Evolutionary conservation across 2,797 vertebrate species (phyloP), one percentile per base, ranked within the genome.

Genomic region (Pogonophryne albipinna): DNA sequence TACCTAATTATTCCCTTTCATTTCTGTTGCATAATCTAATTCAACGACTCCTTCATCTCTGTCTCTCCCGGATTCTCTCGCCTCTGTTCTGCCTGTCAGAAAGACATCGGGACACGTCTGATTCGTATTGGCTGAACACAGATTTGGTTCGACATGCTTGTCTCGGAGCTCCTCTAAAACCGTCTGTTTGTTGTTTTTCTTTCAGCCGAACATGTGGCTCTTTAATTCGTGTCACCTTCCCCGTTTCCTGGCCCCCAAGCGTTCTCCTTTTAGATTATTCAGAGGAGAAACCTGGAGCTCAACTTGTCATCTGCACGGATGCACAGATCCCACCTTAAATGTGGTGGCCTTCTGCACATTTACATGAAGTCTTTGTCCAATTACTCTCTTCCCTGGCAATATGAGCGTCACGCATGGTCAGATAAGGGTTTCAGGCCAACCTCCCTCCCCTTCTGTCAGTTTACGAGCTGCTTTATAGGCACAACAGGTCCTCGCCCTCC

Each of bases 321-420:
- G 90, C 92, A 90, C 94, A 93, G 87, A 92, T 93, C 91, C 80
- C 88, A 92, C 92, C 91, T 93, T 89, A 90, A 91, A 91, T 87
- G 92, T 90, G 76, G 71, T 79, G 85, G 83, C 91, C 89, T 27
- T 68, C 76, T 55, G 78, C 78, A 93, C 87, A 93, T 94, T 93
- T 94, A 93, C 93, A 94, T 94, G 92, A 93, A 89, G 90, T 89
- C 92, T 91, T 92, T 91, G 92, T 88, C 94, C 94, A 95, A 95
- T 95, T 95, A 95, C 91, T 90, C 85, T 91, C 76, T 9, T 89
- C 53, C 71, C 65, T 70, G 83, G 89, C 86, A 87, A 83, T 69
- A 67, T 74, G 90, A 90, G 85, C 81, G 74, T 91, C 88, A 91
- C 89, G 92, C 91, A 83, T 90, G 92, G 90, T 62, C 88, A 61